phyloP scores from a whole-genome alignment of 2,113 vertebrate genomes.

The Brachypteracias leptosomus region DNA sequence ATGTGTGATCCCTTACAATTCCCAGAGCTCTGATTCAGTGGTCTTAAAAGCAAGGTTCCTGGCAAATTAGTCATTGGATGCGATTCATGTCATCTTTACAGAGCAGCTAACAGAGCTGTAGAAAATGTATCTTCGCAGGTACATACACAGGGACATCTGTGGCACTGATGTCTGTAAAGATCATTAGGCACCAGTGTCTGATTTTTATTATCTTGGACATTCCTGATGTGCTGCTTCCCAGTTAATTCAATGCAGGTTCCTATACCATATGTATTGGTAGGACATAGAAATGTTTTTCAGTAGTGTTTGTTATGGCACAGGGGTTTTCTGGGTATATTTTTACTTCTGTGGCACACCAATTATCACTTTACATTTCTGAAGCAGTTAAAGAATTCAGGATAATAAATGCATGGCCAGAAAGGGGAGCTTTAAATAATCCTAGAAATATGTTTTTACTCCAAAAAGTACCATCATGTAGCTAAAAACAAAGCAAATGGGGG shows the following conservation, averaged over 20 bases:
- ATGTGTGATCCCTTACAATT: conserved; percentile 18
- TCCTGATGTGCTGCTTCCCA: not conserved
- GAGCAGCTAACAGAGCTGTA: not conserved
- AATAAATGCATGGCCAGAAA: not conserved
- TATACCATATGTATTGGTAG: not conserved
- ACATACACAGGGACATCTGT: not conserved
- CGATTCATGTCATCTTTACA: not conserved
- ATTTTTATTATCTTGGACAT: not conserved
- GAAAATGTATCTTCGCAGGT: not conserved
- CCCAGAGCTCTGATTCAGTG: conserved; percentile 26
- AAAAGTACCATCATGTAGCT: not conserved
- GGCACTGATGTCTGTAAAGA: not conserved
- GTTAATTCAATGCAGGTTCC: not conserved
- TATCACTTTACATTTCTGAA: not conserved
- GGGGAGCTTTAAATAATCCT: not conserved
- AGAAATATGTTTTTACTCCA: not conserved
- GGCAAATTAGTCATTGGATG: conserved; percentile 10
- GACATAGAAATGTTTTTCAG: not conserved
- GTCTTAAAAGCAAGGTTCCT: conserved; percentile 25
- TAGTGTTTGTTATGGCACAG: not conserved
- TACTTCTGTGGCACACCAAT: not conserved
- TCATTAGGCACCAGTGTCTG: not conserved
- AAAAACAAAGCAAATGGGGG: not conserved
- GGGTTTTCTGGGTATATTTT: not conserved
- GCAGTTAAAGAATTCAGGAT: not conserved